phyloP scores from a whole-genome alignment of 2,113 vertebrate species.

The Stigmatopora nigra region DNA sequence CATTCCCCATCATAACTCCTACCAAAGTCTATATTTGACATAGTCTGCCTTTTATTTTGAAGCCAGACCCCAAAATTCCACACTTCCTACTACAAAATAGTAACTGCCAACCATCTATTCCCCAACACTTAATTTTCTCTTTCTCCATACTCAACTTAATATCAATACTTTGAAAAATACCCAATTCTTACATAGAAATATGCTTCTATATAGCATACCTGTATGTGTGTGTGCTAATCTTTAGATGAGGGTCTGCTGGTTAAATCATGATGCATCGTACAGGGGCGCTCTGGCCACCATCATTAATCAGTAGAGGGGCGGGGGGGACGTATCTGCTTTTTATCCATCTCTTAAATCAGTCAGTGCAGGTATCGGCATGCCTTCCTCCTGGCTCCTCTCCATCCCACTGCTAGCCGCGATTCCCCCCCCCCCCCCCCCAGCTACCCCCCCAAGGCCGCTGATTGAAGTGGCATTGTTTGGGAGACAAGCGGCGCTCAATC shows the following conservation, averaged over 20 bases:
- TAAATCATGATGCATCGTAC: constrained; percentile 85
- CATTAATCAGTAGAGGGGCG: constrained; percentile 82
- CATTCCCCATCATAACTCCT: not conserved
- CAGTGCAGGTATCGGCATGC: constrained; percentile 77
- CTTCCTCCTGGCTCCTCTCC: constrained; percentile 26
- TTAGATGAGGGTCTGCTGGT: constrained; percentile 77
- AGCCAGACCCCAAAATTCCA: not conserved
- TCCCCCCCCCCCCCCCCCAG: constrained; percentile 27
- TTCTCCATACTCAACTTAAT: too few species aligned
- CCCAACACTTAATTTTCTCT: too few species aligned
- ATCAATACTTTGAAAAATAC: too few species aligned
- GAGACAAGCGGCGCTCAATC: constrained; percentile 75
- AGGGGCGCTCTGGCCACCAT: constrained; percentile 77
- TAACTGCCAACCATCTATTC: too few species aligned
- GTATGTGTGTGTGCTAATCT: constrained; percentile 54
- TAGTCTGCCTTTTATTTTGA: not conserved
- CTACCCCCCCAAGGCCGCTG: constrained; percentile 64
- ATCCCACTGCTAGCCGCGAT: constrained; percentile 8
- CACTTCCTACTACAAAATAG: too few species aligned
- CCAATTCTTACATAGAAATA: not conserved
- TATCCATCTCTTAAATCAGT: constrained; percentile 90
- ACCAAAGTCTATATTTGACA: not conserved
- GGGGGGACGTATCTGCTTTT: constrained; percentile 78
- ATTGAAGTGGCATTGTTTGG: constrained; percentile 79
- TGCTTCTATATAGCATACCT: constrained; percentile 17